Conservation (phyloP, 2,113 vertebrate species). For the Zapornia atra region DNA sequence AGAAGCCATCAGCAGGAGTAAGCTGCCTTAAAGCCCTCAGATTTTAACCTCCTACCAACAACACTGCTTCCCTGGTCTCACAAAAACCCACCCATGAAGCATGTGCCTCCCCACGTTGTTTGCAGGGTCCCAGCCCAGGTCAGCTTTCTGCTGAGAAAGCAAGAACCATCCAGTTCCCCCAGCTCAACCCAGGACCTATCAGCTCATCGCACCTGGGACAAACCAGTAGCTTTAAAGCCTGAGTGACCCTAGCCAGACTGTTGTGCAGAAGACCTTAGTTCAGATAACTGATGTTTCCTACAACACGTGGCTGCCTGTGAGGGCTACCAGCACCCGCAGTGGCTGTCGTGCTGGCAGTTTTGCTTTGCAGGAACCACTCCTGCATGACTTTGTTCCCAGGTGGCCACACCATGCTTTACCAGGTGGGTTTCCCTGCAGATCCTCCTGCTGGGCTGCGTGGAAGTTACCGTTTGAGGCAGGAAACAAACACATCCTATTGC, state of each 20-base stretch:
- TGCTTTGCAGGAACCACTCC: not conserved
- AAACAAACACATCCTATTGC: not conserved
- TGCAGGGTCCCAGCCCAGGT: not conserved
- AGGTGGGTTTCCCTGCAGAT: not conserved
- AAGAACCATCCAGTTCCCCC: not conserved
- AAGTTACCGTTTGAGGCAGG: not conserved
- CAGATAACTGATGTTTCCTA: not conserved
- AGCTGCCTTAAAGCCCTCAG: not conserved
- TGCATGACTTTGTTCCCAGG: not conserved
- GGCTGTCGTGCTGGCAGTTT: not conserved
- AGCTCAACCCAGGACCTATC: not conserved
- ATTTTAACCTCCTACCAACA: not conserved
- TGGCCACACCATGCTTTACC: not conserved
- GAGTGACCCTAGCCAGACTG: not conserved
- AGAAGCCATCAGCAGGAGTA: not conserved
- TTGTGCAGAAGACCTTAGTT: accelerated
- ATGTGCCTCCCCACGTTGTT: accelerated
- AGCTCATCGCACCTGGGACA: not conserved
- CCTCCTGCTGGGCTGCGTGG: not conserved
- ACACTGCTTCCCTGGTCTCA: not conserved
- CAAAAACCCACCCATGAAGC: not conserved
- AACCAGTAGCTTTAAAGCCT: not conserved
- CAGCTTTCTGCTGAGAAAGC: not conserved
- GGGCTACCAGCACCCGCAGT: accelerated
- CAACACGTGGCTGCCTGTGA: accelerated